These are phyloP conservation scores for Sipha maydis DNA, from an alignment of 2,888 invertebrate genomes.

Conservation along the genomic window DNA sequence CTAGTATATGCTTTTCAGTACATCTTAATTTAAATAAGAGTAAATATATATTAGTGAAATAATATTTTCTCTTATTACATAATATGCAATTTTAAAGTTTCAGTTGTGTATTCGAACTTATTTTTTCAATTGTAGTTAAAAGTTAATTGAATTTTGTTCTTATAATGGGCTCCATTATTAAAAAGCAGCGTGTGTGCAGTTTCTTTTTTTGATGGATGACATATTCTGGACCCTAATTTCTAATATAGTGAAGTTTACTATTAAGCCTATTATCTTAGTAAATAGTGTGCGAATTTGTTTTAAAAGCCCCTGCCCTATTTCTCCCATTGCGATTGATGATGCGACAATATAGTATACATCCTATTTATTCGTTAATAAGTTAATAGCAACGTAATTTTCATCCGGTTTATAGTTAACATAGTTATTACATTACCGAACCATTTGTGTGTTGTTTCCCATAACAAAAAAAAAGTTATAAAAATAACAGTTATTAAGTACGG, in stretches of 20 bases:
- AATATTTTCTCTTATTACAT: constrained; percentile 32
- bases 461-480: no score
- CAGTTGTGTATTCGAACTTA: neutral
- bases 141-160: constrained; percentile 25
- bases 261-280: constrained; percentile 44
- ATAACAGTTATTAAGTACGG: neutral
- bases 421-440: constrained; percentile 25
- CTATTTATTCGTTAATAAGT: constrained; percentile 44
- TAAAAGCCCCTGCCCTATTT: constrained; percentile 22
- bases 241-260: constrained; percentile 19
- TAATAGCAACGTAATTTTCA: constrained; percentile 30
- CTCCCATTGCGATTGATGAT: constrained; percentile 20
- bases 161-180: constrained; percentile 27
- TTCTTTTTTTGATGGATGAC: constrained; percentile 47
- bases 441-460: neutral
- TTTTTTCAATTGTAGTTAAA: constrained; percentile 11
- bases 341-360: constrained; percentile 8
- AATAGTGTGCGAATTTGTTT: constrained; percentile 58
- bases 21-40: neutral
- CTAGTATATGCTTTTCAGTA: neutral
- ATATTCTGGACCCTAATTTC: constrained; percentile 47
- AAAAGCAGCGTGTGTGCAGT: constrained; percentile 43
- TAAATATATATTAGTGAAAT: neutral
- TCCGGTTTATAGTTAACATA: constrained; percentile 39
- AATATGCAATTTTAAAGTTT: constrained; percentile 4